Evolutionary conservation across 1,140 invertebrate genomes (phyloP).

Genomic region (Probaryconus sp.): DNA sequence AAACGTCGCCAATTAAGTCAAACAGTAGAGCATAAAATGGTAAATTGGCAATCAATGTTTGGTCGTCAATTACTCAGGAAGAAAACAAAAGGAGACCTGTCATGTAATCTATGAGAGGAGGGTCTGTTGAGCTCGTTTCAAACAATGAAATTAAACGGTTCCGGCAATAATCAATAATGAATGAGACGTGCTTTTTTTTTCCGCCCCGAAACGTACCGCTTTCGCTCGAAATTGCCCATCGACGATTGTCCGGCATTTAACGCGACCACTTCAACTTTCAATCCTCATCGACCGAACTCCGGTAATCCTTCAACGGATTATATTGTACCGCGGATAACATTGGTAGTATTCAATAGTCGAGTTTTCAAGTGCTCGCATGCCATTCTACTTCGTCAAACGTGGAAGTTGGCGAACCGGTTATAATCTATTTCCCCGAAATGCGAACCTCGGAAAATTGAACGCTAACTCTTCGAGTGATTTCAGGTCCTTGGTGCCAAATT

Average conservation of each 20-base stretch:
- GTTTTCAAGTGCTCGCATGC: constrained; percentile 43
- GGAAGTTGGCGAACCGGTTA: constrained; percentile 39
- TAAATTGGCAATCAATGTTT: too few relatives aligned
- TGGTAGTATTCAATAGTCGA: constrained; percentile 51
- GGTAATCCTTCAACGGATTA: constrained; percentile 52
- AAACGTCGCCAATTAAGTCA: too few relatives aligned
- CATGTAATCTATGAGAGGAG: too few relatives aligned
- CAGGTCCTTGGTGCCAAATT: too few relatives aligned
- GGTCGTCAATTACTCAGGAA: too few relatives aligned
- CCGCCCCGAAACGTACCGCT: too few relatives aligned
- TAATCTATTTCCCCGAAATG: constrained; percentile 45
- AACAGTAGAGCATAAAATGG: too few relatives aligned
- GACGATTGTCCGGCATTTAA: constrained; percentile 45
- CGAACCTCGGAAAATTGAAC: constrained; percentile 23
- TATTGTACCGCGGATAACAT: constrained; percentile 49
- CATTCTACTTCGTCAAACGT: constrained; percentile 54
- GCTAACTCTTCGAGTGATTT: constrained; percentile 36
- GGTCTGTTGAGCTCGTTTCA: too few relatives aligned
- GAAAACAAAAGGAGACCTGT: too few relatives aligned
- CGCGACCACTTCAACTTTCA: constrained; percentile 47
- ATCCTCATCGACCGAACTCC: constrained; percentile 33
- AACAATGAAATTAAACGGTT: too few relatives aligned
- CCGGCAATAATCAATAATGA: too few relatives aligned
- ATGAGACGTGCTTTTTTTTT: too few relatives aligned
- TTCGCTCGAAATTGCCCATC: constrained; percentile 26